Conservation (phyloP, 2,113 vertebrate genomes). For the Felis chaus region DNA sequence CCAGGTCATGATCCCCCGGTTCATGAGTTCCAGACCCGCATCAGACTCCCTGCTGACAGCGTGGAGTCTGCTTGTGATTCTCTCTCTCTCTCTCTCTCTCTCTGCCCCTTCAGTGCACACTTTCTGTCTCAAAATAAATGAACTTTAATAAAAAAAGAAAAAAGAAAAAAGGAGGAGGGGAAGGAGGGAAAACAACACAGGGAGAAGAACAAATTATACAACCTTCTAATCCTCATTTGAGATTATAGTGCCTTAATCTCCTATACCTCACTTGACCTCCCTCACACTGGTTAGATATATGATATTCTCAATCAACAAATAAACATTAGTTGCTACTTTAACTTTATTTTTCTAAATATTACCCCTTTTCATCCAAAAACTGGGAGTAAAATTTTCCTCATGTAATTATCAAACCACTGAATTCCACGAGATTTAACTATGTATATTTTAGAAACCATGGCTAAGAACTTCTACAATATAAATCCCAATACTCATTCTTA, state of each 20-base stretch:
- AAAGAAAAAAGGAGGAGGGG: accelerated
- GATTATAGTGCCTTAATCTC: neutral
- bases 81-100: no score
- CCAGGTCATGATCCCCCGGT: no score
- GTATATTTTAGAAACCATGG: neutral
- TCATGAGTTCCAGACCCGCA: no score
- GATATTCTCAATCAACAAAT: constrained; percentile 6
- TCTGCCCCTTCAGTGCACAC: no score
- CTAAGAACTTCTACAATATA: neutral
- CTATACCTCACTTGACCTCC: neutral
- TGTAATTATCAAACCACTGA: neutral
- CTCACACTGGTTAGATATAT: neutral
- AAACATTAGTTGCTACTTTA: neutral
- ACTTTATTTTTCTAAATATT: neutral
- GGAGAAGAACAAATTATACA: neutral
- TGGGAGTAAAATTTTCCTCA: constrained; percentile 17
- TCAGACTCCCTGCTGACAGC: no score
- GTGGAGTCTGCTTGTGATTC: no score
- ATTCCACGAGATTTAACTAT: neutral
- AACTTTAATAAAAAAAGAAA: neutral
- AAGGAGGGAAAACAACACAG: neutral
- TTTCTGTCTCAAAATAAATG: no score
- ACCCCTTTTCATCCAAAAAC: neutral
- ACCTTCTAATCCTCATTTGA: neutral
- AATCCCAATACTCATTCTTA: constrained; percentile 2